Evolutionary conservation across 2,113 vertebrate species (phyloP), one percentile per base, ranked within the genome.

Genomic region (Myotis yumanensis): DNA sequence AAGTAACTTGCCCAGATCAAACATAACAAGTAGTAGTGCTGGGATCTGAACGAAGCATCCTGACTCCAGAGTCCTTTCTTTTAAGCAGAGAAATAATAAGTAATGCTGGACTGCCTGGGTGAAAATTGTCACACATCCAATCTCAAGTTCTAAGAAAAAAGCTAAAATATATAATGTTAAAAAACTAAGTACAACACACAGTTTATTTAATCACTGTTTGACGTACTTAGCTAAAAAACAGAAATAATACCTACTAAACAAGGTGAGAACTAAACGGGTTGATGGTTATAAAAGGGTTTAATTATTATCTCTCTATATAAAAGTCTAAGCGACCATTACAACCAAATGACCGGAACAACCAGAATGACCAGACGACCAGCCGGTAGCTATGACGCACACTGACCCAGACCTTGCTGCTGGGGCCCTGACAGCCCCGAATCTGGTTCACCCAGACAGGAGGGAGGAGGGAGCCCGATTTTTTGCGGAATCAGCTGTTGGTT

Each of bases 91-190:
- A 76, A 40, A 64, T 40, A 18, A 7, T 32, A 23, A 73, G 23
- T 23, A 57, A 28, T 43, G 48, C 37, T 71, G 5, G 43, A 11
- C 81, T 75, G 7, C 37, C 9, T 73, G 54, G 54, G 18, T 54
- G 40, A 83, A 86, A 69, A 11, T 17, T 3, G 7, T 28, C 81
- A 43, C 25, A 43, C 1, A 48, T 73, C 40, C 48, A 75, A 28
- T 51, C 51, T 88, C 72, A 93, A 73, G 46, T 93, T 90, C 14
- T 91, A 62, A 25, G 51, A 62, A 84, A 81, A 90, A 66, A 64
- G 72, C 35, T 69, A 20, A 72, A 51, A 43, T n/a, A 46, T 16
- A 30, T 66, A 68, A 5, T 28, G 52, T 57, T 87, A 32, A 43
- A 81, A 81, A 52, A 37, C 43, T 15, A 15, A 35, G 18, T 52